These are phyloP conservation scores for Lasiurus cinereus DNA, from an alignment of 2,113 vertebrate species.

Conservation along the genomic window DNA sequence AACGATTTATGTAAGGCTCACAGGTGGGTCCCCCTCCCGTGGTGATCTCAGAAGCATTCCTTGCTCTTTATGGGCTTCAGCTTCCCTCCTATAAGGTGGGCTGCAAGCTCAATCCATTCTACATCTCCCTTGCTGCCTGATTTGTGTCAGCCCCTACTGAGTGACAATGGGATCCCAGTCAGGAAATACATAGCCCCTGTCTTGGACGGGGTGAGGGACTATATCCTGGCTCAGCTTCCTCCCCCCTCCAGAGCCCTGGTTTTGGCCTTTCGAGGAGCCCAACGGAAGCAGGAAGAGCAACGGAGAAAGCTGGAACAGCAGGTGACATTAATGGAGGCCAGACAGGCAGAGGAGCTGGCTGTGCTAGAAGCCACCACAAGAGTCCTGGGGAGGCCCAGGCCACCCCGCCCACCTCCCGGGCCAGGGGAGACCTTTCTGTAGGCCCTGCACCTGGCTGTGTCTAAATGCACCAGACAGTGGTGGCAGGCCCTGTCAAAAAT, in stretches of 20 bases:
- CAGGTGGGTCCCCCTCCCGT: constrained; percentile 84
- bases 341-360: constrained; percentile 86
- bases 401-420: constrained; percentile 68
- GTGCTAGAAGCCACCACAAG: constrained; percentile 63
- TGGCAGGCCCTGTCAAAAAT: neutral
- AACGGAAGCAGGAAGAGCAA: constrained; percentile 91
- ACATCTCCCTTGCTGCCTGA: neutral
- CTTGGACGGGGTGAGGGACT: neutral
- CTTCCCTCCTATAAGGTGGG: neutral
- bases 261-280: constrained; percentile 89
- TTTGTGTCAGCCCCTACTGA: neutral
- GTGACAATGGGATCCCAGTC: neutral
- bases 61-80: neutral
- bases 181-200: neutral
- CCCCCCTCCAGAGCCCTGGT: constrained; percentile 87
- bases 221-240: neutral
- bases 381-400: neutral
- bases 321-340: constrained; percentile 85
- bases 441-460: neutral
- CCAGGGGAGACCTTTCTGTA: constrained; percentile 77
- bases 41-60: neutral
- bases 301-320: constrained; percentile 90
- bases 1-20: constrained; percentile 89
- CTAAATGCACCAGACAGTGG: neutral
- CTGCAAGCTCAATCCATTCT: no score